phyloP scores from a whole-genome alignment of 2,113 vertebrate species.

The Eclectus roratus region DNA sequence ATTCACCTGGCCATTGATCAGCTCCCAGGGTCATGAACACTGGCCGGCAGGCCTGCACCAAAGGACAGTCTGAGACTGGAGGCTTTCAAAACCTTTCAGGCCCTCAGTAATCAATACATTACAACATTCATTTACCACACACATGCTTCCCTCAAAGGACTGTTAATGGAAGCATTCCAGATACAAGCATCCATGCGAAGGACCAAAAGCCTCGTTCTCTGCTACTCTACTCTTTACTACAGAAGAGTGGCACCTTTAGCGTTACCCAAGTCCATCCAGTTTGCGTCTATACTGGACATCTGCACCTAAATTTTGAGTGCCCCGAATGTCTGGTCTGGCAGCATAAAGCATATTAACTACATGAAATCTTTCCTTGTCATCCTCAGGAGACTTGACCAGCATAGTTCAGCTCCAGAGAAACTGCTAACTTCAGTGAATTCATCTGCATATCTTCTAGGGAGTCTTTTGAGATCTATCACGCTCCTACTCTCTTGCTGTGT shows the following conservation, averaged over 20 bases:
- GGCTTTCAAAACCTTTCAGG: not conserved
- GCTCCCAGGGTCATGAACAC: not conserved
- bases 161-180: not conserved
- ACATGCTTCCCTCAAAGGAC: not conserved
- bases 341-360: not conserved
- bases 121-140: not conserved
- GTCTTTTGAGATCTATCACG: not conserved
- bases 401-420: not conserved
- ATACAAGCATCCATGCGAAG: not conserved
- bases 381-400: not conserved
- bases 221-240: not conserved
- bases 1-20: not conserved
- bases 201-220: not conserved
- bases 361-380: not conserved
- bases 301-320: not conserved
- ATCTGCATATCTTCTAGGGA: not conserved
- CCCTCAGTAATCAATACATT: not conserved
- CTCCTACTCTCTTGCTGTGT: not conserved
- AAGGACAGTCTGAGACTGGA: not conserved
- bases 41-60: not conserved
- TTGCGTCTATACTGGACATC: not conserved
- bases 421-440: not conserved
- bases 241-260: not conserved
- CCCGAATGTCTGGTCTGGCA: not conserved
- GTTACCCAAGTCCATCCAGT: not conserved